Conservation (phyloP, 2,797 vertebrate genomes). For the Ceryle rudis region DNA sequence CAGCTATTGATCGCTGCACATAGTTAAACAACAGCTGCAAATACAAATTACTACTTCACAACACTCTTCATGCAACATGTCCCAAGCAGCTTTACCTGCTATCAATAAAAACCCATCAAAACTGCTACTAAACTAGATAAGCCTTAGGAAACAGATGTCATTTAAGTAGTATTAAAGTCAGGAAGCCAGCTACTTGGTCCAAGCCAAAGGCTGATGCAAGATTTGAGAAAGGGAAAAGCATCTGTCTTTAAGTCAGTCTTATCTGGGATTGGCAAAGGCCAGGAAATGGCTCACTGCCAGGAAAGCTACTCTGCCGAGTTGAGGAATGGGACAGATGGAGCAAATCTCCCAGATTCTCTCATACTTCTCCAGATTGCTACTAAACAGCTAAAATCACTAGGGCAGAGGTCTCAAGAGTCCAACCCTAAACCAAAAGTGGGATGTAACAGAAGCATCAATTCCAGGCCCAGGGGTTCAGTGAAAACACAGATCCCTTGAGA, state of each 20-base stretch:
- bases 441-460: background rate
- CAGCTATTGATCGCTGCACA: background rate
- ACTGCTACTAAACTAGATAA: slow-evolving; percentile 33
- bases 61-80: background rate
- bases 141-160: slow-evolving; percentile 31
- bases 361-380: background rate
- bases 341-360: background rate
- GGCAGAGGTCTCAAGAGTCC: background rate
- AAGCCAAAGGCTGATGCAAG: background rate
- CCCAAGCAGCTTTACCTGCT: background rate
- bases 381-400: background rate
- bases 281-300: background rate
- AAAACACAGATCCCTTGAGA: background rate
- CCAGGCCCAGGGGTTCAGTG: background rate
- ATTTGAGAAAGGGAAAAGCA: background rate
- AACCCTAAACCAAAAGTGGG: background rate
- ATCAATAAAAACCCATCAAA: slow-evolving; percentile 13
- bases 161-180: slow-evolving; percentile 40
- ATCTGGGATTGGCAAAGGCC: background rate
- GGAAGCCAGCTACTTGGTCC: background rate
- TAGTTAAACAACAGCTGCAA: slow-evolving; percentile 10
- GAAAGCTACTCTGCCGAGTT: background rate
- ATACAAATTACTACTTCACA: slow-evolving; percentile 13
- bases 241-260: background rate
- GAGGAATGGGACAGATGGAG: background rate